Evolutionary conservation across 2,888 invertebrate genomes (phyloP).

Genomic region (Gisinianus flammeolus): DNA sequence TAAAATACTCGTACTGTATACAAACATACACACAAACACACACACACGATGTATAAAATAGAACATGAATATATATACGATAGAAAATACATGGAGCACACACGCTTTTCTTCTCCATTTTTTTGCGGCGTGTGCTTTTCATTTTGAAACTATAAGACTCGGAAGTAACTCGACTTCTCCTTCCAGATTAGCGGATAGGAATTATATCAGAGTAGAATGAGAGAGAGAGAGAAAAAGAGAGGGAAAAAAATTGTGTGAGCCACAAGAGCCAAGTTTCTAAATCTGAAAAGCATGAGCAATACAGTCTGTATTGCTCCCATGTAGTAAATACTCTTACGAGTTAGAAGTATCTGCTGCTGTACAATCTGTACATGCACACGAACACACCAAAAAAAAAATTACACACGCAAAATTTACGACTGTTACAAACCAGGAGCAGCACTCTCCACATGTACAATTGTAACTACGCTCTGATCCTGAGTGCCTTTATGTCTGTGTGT

Average conservation of each 20-base stretch:
- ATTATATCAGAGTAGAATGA: conserved; percentile 13
- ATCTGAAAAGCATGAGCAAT: conserved; percentile 6
- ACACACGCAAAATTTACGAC: conserved; percentile 17
- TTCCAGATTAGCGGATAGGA: conserved; percentile 20
- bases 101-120: neutral
- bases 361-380: no score
- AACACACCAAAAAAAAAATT: conserved; percentile 1
- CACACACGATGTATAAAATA: no score
- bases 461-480: no score
- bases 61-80: no score
- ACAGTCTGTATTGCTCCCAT: no score
- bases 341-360: no score
- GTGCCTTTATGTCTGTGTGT: neutral
- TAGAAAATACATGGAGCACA: neutral
- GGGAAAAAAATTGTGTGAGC: neutral
- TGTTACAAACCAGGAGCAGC: neutral
- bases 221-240: neutral
- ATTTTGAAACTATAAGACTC: conserved; percentile 31
- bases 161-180: conserved; percentile 22
- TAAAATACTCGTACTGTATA: no score
- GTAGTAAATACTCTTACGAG: no score
- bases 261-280: conserved; percentile 3
- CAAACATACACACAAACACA: no score
- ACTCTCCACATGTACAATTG: neutral
- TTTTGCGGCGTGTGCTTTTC: conserved; percentile 1